A percentile compares a stretch with the other conserved stretches of the same genome.
Evolutionary conservation across 2,888 invertebrate species (phyloP).

Genomic region (Apocheima hispidaria): DNA sequence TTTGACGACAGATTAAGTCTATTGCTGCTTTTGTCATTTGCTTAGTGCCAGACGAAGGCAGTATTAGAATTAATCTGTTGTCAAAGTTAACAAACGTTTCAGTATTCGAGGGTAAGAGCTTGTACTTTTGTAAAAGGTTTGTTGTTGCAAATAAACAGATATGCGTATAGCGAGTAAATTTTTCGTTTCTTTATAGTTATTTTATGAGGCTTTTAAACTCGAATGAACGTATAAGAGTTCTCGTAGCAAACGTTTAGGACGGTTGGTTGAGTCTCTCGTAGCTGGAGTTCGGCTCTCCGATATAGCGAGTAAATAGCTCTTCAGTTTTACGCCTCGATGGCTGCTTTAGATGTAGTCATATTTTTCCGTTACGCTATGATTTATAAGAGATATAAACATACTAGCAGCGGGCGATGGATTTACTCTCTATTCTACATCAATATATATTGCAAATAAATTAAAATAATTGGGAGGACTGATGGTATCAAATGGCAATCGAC

Average conservation of each 20-base stretch:
- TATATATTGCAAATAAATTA: too few species aligned
- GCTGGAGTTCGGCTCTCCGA: constrained; percentile 33
- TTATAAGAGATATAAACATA: background rate
- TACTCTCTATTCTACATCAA: too few species aligned
- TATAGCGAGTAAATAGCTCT: constrained; percentile 34
- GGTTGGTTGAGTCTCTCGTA: constrained; percentile 49
- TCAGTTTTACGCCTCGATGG: constrained; percentile 38
- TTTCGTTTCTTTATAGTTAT: constrained; percentile 53
- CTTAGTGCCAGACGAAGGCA: too few species aligned
- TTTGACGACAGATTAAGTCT: too few species aligned
- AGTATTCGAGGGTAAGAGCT: too few species aligned
- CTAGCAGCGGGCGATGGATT: background rate
- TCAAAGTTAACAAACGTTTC: too few species aligned
- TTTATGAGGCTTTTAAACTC: constrained; percentile 63
- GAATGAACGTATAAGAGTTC: constrained; percentile 62
- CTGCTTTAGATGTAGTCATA: constrained; percentile 20
- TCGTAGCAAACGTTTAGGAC: constrained; percentile 50
- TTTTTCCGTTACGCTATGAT: constrained; percentile 18
- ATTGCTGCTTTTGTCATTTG: too few species aligned
- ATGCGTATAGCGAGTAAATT: background rate
- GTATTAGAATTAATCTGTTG: too few species aligned
- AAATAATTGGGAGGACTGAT: too few species aligned
- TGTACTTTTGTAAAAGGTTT: too few species aligned
- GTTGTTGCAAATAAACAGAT: too few species aligned
- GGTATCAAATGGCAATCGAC: too few species aligned